Evolutionary conservation across 2,797 vertebrate genomes (phyloP).

Genomic region (Synanceia verrucosa): DNA sequence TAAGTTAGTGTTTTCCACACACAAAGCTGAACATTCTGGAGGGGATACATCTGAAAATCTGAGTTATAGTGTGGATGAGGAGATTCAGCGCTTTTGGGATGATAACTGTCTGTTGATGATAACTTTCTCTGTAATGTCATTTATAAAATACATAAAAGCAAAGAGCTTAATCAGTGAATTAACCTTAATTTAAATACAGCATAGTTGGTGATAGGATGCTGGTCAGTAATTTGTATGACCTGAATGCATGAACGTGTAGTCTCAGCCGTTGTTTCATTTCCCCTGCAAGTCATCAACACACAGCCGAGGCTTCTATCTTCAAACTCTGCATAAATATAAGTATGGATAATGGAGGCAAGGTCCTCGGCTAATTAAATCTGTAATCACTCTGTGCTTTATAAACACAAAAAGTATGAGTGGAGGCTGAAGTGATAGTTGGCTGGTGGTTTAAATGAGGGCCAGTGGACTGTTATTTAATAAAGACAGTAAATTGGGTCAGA

Average conservation of each 20-base stretch:
- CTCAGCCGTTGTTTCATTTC: constrained; percentile 16
- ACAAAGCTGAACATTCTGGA: not conserved
- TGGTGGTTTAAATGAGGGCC: constrained; percentile 60
- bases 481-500: constrained; percentile 70
- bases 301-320: constrained; percentile 33
- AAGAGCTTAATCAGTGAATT: not conserved
- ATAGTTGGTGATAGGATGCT: not conserved
- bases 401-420: constrained; percentile 46
- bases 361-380: constrained; percentile 76
- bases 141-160: not conserved
- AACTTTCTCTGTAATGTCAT: not conserved
- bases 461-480: constrained; percentile 69
- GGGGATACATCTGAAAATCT: constrained; percentile 1
- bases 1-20: not conserved
- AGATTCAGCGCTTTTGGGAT: not conserved
- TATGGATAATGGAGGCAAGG: constrained; percentile 62
- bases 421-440: constrained; percentile 7
- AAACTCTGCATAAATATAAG: constrained; percentile 58
- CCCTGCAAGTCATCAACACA: constrained; percentile 38
- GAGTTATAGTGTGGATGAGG: not conserved
- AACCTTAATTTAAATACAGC: not conserved
- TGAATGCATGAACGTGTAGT: not conserved
- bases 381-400: constrained; percentile 73
- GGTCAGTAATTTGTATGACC: not conserved
- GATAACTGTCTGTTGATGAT: not conserved